Base-by-base conservation (phyloP, 1,140 invertebrate genomes). In the Ectropis grisescens region DNA sequence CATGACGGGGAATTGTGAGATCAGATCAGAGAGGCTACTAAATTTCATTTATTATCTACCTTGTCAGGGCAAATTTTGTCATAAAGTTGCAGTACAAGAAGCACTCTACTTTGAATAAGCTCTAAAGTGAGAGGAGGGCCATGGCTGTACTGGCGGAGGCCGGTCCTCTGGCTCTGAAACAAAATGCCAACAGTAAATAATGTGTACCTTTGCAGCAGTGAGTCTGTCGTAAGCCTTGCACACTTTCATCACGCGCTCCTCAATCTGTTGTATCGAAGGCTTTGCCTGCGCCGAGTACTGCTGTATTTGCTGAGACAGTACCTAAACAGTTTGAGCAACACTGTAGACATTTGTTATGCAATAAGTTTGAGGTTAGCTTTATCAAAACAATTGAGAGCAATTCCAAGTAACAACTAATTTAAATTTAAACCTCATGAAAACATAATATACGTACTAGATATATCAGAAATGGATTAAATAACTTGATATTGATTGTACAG, bases 51-150 rank as follows among this genome's bases (percentile, higher is more conserved):
- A 19, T 19, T 4, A 19, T 19, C 76, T 92, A 97, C 94, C 93
- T 97, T 96, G 49, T 89, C 86, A 53, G 93, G 90, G 71, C 96
- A 89, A 83, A 98, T 86, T 90, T 98, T 98, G 85, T 98, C 96
- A 86, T 94, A 98, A 49, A 98, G 89, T 85, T 94, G 95, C 42
- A 98, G 89, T 42, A 97, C 93, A 76, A 98, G 89, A 55, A 97
- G 81, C 37, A 98, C 94, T 68, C 97, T 88, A 71, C 95, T 90
- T 65, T 85, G 79, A 79, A 98, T 94, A 60, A 92, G 84, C 53
- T 93, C 89, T 65, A 96, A 81, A 40, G 91, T 87, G 58, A 95
- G 83, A 51, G 93, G 92, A 47, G 87, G 84, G 47, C 85, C 87
- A 44, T 76, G 80, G 80, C 90, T 89, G 87, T 92, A 94, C 72